Evolutionary conservation across 2,888 invertebrate species (phyloP).

Genomic region (Conus canariensis): DNA sequence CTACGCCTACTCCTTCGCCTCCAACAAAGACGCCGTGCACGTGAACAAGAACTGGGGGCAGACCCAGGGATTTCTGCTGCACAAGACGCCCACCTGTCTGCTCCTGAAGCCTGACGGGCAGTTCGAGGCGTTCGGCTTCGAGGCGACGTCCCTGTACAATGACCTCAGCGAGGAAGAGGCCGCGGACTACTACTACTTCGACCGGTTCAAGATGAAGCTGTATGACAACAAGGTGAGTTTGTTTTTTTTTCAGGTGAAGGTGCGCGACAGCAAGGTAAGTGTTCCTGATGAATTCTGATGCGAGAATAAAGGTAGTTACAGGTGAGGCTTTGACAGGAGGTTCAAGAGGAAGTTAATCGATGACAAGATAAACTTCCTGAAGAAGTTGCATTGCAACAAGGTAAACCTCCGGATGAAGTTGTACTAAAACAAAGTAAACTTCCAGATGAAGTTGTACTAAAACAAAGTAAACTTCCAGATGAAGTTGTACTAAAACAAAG

Average conservation of each 20-base stretch:
- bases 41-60: conserved; percentile 75
- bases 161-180: conserved; percentile 72
- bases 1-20: conserved; percentile 71
- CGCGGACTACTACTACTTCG: conserved; percentile 67
- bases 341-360: neutral
- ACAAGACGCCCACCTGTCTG: conserved; percentile 72
- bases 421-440: too few species aligned
- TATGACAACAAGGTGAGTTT: conserved; percentile 70
- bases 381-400: too few species aligned
- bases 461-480: too few species aligned
- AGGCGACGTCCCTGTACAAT: conserved; percentile 71
- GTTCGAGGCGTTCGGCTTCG: conserved; percentile 73
- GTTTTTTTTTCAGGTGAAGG: neutral
- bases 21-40: conserved; percentile 68
- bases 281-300: neutral
- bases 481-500: too few species aligned
- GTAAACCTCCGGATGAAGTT: too few species aligned
- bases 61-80: conserved; percentile 71
- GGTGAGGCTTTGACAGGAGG: neutral
- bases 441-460: too few species aligned
- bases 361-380: too few species aligned
- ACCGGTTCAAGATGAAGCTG: conserved; percentile 74
- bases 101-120: conserved; percentile 68
- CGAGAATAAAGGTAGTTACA: neutral
- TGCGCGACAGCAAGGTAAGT: neutral